Base-by-base conservation (phyloP, 2,888 invertebrate species). In the Fragum sueziense region DNA sequence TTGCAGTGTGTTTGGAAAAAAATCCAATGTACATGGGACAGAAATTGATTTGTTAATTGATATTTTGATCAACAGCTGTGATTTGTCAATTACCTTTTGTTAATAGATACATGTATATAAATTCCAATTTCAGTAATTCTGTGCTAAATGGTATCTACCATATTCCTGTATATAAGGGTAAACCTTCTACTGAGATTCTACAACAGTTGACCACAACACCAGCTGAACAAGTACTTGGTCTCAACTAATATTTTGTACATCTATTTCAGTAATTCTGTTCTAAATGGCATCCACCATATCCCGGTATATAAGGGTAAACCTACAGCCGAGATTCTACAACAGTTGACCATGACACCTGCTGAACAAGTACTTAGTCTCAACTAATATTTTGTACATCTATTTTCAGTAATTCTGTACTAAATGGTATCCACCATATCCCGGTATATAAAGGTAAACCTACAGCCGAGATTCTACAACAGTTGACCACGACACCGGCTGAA, bases 401-500 rank as follows among this genome's bases (percentile, higher is more conserved):
- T 78, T 79, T 52, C 86, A 91, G 91, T 57, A 89, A 87, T 76
- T 85, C 87, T 61, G 89, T 91, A 34, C 84, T 86, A 80, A 86
- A 84, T 22, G 93, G 93, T 2, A 88, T 82, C 29, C 92, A 93
- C 76, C 88, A 88, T 74, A 84, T 92, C 25, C 93, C 93, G 0
- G 76, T 93, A n/a, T 87, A 92, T 51, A 88, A 88, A 52, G 88
- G 88, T 20, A 86, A 86, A 31, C 88, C 90, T 6, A 76, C 88
- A 11, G 86, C 80, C 27, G 89, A 90, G 14, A 76, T 91, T 20
- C 70, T 90, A 25, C 84, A 88, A 41, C 86, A 86, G 34, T 65
- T 91, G 54, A 84, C 87, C 17, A 73, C 82, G n/a, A 74, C 76
- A 22, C 67, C 86, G 7, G 79, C 80, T 7, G 77, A 86, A 27